Conservation (phyloP, 2,113 vertebrate genomes). For the Alethe castanea region DNA sequence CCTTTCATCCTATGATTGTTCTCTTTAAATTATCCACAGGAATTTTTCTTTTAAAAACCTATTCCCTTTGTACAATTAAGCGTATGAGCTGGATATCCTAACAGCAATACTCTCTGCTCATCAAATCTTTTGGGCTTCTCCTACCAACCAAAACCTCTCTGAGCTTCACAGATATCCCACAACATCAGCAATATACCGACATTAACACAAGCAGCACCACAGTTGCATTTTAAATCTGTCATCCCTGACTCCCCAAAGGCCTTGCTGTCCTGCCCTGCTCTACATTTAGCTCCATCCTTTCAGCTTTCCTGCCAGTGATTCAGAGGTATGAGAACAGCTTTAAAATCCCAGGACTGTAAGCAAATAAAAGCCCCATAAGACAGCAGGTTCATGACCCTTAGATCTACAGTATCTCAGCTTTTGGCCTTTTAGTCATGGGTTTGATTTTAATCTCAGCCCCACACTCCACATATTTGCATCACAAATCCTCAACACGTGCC, state of each 20-base stretch:
- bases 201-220: not conserved
- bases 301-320: not conserved
- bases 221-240: not conserved
- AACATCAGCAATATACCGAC: fast-evolving
- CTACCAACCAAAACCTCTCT: not conserved
- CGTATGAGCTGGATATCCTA: not conserved
- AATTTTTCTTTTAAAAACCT: not conserved
- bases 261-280: not conserved
- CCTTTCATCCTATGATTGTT: not conserved
- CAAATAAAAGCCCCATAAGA: not conserved
- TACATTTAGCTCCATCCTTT: not conserved
- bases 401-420: not conserved
- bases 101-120: not conserved
- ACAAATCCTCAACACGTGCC: not conserved
- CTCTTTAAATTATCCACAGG: not conserved
- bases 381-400: not conserved
- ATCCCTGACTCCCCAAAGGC: not conserved
- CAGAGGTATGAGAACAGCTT: not conserved
- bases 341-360: not conserved
- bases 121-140: not conserved
- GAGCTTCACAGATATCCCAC: not conserved
- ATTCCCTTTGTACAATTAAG: not conserved
- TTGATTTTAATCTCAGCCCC: not conserved
- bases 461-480: not conserved
- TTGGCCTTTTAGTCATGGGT: not conserved